phyloP scores from a whole-genome alignment of 2,888 invertebrate genomes.

The Isoperla grammatica region DNA sequence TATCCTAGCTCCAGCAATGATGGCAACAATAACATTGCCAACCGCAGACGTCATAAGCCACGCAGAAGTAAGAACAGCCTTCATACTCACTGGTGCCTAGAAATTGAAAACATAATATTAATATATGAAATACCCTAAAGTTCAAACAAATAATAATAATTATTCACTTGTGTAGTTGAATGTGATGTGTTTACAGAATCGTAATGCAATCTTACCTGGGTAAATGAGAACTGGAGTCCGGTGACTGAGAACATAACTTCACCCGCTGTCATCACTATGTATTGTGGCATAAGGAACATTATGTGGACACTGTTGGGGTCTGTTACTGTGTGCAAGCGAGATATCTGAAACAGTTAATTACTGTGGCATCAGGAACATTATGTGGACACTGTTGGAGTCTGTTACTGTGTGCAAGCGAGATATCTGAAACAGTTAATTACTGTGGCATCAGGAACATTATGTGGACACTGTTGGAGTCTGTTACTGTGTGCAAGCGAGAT shows the following conservation, averaged over 20 bases:
- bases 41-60: conserved; percentile 91
- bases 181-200: too few species aligned
- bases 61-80: conserved; percentile 84
- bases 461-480: too few species aligned
- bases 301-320: conserved; percentile 72
- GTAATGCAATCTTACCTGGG: conserved; percentile 57
- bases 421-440: too few species aligned
- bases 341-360: too few species aligned
- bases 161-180: too few species aligned
- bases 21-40: conserved; percentile 88
- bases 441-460: too few species aligned
- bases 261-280: conserved; percentile 83
- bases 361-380: too few species aligned
- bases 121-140: too few species aligned
- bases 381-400: too few species aligned
- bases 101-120: conserved; percentile 15
- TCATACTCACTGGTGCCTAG: conserved; percentile 86
- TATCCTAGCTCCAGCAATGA: conserved; percentile 73
- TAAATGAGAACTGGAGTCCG: conserved; percentile 92
- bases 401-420: too few species aligned
- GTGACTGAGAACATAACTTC: conserved; percentile 97
- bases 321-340: conserved; percentile 47
- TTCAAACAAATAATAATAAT: too few species aligned
- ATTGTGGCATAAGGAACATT: conserved; percentile 86
- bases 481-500: too few species aligned